Evolutionary conservation across 2,888 invertebrate genomes (phyloP), one percentile per base, ranked within the genome.

Genomic region (Biston betularia): DNA sequence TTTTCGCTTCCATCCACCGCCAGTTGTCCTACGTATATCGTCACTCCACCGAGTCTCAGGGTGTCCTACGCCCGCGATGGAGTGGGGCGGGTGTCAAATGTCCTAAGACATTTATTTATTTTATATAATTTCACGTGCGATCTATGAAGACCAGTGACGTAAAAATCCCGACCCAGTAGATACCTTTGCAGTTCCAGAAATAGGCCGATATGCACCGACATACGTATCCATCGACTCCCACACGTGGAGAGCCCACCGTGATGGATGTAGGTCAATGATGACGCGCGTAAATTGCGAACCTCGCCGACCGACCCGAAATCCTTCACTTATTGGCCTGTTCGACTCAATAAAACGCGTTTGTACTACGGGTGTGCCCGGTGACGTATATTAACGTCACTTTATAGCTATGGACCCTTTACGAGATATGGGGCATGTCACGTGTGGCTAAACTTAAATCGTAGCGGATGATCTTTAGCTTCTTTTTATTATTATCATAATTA

Each of bases 231-330:
- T 63, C 40, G 62, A 46, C 35, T 45, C 53, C 40, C 54, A 56
- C 65, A 53, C 55, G 61, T 63, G 68, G 55, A 56, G 44, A 65
- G 24, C 58, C 62, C 65, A 68, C 61, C 49, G 34, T 48, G 60
- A 59, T 67, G 66, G 48, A 78, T 74, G 69, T 76, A 61, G 79
- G 78, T 74, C 75, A 65, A 64, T 64, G 3, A 64, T 70, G 68
- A 64, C 68, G 69, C 60, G 70, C 52, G 55, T 65, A 74, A 67
- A 70, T 70, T 66, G 62, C 55, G 63, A 55, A 55, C 59, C 71
- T 65, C 65, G 56, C 65, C 73, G 72, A 70, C 72, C 48, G 10
- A 8, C 3, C 72, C 70, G 66, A 69, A 70, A 74, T 71, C 65
- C 65, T 68, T 66, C 60, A 61, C 57, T 66, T 71, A 72, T 48